Evolutionary conservation across 2,888 invertebrate genomes (phyloP), one percentile per base, ranked within the genome.

Genomic region (Priocnemis perturbator): DNA sequence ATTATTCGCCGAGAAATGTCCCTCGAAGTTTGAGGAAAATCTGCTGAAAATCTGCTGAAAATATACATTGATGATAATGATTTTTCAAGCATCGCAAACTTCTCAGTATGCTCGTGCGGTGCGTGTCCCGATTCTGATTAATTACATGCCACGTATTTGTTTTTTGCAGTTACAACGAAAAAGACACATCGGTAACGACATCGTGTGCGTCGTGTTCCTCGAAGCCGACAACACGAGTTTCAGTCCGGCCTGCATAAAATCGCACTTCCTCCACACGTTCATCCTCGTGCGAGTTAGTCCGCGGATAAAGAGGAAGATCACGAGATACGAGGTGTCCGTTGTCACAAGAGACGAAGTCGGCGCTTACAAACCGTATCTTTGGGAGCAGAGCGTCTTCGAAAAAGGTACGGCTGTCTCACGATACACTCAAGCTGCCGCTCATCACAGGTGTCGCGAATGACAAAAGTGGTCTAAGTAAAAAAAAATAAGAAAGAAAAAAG

Each of bases 261-360:
- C 97, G 77, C 97, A 97, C 90, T 97, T 97, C 90, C 92, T 97
- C 79, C 97, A 97, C 87, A 97, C 97, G 19, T 97, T 97, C 89
- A 97, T 97, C 87, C 91, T 97, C 82, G 97, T 97, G 48, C 93
- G 96, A 84, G 96, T 96, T 69, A 96, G 96, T 80, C 96, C 97
- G 0, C 92, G 95, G 82, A 95, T 95, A 84, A 96, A 96, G 88
- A 91, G 96, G 76, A 94, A 96, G 85, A 95, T 96, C 26, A 96
- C 96, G 17, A 92, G 95, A 83, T 97, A 97, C 89, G 96, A 97
- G 90, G 96, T 97, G 60, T 96, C 96, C 0, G 97, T 97, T 50
- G 97, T 97, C 64, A 97, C 97, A 20, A 91, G 97, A 74, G 97
- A 97, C 89, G 97, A 97, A 91, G 97, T 97, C 50, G 97, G 97